Base-by-base conservation (phyloP, 1,140 invertebrate species). In the Plutomurus gul region DNA sequence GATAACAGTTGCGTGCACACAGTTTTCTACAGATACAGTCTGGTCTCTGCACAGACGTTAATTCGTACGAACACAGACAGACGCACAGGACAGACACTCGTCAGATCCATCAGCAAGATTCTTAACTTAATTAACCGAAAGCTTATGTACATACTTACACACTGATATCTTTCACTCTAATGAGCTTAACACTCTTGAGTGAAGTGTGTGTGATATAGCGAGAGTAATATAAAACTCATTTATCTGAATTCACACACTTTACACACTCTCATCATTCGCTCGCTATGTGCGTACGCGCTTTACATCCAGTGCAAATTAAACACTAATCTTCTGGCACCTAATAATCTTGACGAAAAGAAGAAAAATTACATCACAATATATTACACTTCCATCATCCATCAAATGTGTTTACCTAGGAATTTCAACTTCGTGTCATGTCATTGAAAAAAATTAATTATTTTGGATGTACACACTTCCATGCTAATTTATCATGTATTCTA, bases 361-460 rank as follows among this genome's bases (percentile, higher is more conserved):
- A 33, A 7, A 33, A 65, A 65, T 33, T 56, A 33, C 11, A n/a
- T 33, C 25, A 16, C 13, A 36, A n/a, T n/a, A n/a, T n/a, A n/a
- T n/a, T n/a, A n/a, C n/a, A n/a, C n/a, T n/a, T n/a, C n/a, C n/a
- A n/a, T n/a, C n/a, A n/a, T n/a, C n/a, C n/a, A n/a, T n/a, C 27
- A n/a, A 25, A 65, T 36, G 30, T 65, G 27, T 65, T 65, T 30
- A 65, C 30, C 27, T 65, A 65, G 27, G 56, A 65, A 65, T 65
- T 65, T 33, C 2, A 13, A n/a, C 27, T 65, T 27, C 56, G 56
- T 65, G 56, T 65, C 56, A 65, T 36, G 56, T 65, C 56, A 65
- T 65, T 65, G 56, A 65, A 30, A 30, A n/a, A 65, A 13, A 65
- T 65, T 65, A 65, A 65, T 65, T 65, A 65, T 65, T 65, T 65